These are phyloP conservation scores for Leptopilina boulardi DNA, from an alignment of 1,140 invertebrate species.

Conservation along the genomic window DNA sequence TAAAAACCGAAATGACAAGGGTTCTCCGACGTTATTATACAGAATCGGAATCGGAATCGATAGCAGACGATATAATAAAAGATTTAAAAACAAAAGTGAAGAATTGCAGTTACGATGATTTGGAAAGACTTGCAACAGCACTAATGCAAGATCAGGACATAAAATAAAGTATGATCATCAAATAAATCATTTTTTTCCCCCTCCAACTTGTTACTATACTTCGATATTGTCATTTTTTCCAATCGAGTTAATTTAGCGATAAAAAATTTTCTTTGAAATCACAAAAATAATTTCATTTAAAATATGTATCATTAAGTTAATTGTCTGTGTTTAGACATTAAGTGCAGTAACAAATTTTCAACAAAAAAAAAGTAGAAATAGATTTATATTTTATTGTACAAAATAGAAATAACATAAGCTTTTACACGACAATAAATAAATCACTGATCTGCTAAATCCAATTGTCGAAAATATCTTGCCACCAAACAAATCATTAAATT, in stretches of 20 bases:
- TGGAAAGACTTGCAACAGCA: conserved; percentile 74
- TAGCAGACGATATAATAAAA: conserved; percentile 71
- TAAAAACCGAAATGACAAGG: conserved; percentile 69
- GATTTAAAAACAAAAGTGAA: conserved; percentile 72
- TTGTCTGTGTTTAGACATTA: not conserved
- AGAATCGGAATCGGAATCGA: conserved; percentile 69
- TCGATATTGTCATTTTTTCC: not conserved
- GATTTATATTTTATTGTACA: conserved; percentile 50
- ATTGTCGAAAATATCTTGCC: conserved; percentile 79
- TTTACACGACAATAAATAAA: conserved; percentile 42
- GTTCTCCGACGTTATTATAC: conserved; percentile 71
- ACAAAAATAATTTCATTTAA: not conserved
- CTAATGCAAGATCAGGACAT: conserved; percentile 72
- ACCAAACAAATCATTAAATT: conserved; percentile 81
- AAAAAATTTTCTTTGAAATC: not conserved
- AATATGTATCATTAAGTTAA: not conserved
- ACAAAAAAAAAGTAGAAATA: conserved; percentile 3
- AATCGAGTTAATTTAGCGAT: not conserved
- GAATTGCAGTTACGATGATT: conserved; percentile 70
- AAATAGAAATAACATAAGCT: conserved; percentile 19
- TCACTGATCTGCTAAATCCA: conserved; percentile 77
- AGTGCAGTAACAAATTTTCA: conserved; percentile 6
- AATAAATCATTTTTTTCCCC: too few relatives aligned
- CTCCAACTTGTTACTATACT: not conserved
- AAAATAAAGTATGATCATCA: too few relatives aligned